These are phyloP conservation scores for Pseudomugil tenellus DNA, from an alignment of 2,797 vertebrate species.

Conservation along the genomic window DNA sequence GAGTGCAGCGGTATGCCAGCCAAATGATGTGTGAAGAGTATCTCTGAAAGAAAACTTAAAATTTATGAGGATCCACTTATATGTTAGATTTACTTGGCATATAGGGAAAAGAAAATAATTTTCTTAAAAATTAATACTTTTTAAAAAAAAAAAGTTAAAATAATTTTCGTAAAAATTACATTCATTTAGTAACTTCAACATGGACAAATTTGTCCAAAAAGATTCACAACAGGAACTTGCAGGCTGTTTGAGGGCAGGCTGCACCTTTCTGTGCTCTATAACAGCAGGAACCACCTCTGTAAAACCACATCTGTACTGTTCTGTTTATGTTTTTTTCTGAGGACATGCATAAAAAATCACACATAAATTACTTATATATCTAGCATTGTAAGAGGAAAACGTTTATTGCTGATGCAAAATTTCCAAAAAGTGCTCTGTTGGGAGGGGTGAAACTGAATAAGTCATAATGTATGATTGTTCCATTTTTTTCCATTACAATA, in stretches of 20 bases:
- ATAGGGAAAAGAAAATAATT: no score
- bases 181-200: background rate
- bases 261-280: background rate
- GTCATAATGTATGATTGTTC: background rate
- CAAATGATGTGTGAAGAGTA: constrained; percentile 23
- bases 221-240: background rate
- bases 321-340: no score
- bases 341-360: no score
- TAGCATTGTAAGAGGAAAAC: no score
- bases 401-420: no score
- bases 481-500: background rate
- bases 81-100: no score
- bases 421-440: no score
- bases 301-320: background rate
- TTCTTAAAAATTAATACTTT: background rate
- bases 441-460: no score
- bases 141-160: no score
- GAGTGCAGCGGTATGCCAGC: constrained; percentile 50
- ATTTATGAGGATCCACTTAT: no score
- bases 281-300: background rate
- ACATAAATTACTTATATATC: no score
- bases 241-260: background rate
- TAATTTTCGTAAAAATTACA: no score
- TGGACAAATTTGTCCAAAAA: background rate
- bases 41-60: constrained; percentile 2